A percentile compares a stretch with the other conserved stretches of the same genome.
Conservation (phyloP, 2,888 invertebrate species). For the Serrognathus titanus region DNA sequence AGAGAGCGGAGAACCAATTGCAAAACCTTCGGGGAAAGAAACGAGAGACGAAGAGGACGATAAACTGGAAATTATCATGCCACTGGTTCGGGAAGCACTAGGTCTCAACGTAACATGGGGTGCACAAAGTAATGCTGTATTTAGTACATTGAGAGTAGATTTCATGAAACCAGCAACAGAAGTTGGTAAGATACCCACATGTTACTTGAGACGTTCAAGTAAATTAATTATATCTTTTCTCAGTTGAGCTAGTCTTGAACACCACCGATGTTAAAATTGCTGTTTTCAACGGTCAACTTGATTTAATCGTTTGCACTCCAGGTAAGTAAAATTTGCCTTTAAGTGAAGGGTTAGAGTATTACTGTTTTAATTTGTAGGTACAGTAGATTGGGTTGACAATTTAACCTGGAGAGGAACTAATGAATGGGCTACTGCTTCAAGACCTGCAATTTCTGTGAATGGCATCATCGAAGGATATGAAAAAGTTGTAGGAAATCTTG, state of each 20-base stretch:
- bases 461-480: conserved; percentile 68
- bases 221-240: conserved; percentile 24
- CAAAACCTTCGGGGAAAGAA: conserved; percentile 7
- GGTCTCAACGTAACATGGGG: conserved; percentile 69
- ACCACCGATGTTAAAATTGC: conserved; percentile 64
- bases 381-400: conserved; percentile 63
- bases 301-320: conserved; percentile 78
- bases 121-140: conserved; percentile 58
- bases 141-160: conserved; percentile 59
- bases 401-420: conserved; percentile 62
- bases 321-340: conserved; percentile 50
- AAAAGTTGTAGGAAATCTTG: conserved; percentile 64
- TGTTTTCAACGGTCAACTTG: conserved; percentile 76
- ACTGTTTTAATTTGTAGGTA: conserved; percentile 21
- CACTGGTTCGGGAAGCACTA: conserved; percentile 62
- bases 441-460: conserved; percentile 59
- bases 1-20: conserved; percentile 4
- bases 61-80: conserved; percentile 62
- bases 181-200: conserved; percentile 53
- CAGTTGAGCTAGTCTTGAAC: conserved; percentile 66
- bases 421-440: conserved; percentile 55
- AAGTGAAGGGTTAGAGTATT: neutral
- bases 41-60: conserved; percentile 36
- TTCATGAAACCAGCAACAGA: conserved; percentile 78
- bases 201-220: neutral